phyloP scores from a whole-genome alignment of 2,797 vertebrate genomes.

The Telmatherina bonti region DNA sequence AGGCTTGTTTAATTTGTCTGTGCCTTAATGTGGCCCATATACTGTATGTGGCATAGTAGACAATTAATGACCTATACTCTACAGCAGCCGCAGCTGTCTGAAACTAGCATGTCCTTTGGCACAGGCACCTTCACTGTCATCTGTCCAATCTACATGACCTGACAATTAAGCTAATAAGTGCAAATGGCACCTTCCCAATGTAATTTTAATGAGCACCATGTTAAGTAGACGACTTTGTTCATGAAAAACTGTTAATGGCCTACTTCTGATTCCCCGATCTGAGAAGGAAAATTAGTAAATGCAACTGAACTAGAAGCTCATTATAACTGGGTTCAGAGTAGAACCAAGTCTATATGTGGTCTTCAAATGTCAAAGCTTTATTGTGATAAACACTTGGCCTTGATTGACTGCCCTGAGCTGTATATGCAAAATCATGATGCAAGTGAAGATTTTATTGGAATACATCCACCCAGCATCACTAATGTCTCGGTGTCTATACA shows the following conservation, averaged over 20 bases:
- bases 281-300: slow-evolving; percentile 54
- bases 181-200: slow-evolving; percentile 80
- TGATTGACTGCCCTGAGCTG: background rate
- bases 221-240: slow-evolving; percentile 64
- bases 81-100: slow-evolving; percentile 58
- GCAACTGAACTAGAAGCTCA: slow-evolving; percentile 65
- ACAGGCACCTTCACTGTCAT: slow-evolving; percentile 78
- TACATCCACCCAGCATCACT: too few species aligned
- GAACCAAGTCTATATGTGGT: slow-evolving; percentile 39
- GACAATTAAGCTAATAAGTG: slow-evolving; percentile 84
- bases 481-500: too few species aligned
- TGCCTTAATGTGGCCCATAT: slow-evolving; percentile 74
- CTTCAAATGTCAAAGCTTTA: slow-evolving; percentile 32
- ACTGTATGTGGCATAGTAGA: slow-evolving; percentile 69
- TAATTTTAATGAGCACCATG: slow-evolving; percentile 82
- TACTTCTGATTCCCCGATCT: slow-evolving; percentile 52
- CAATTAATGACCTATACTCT: slow-evolving; percentile 66
- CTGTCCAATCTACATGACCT: slow-evolving; percentile 79
- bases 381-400: background rate
- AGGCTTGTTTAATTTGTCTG: slow-evolving; percentile 78
- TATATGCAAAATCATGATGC: background rate
- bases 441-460: background rate
- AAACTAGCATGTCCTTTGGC: slow-evolving; percentile 76
- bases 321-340: slow-evolving; percentile 50
- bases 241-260: slow-evolving; percentile 67